Evolutionary conservation across 1,140 invertebrate genomes (phyloP).

Genomic region (Trissolcus basalis): DNA sequence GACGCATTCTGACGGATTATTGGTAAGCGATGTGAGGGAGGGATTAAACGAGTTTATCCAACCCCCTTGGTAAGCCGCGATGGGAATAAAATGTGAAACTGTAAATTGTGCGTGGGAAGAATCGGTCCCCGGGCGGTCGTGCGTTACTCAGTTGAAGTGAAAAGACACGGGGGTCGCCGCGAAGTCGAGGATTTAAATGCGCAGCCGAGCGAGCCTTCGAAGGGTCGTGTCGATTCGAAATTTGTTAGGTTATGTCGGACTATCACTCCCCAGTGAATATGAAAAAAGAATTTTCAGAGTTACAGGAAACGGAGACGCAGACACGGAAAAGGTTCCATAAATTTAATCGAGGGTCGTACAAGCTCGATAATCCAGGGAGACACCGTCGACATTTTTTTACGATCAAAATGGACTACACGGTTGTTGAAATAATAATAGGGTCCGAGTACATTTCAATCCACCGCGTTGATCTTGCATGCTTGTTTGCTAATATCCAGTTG

Average conservation of each 20-base stretch:
- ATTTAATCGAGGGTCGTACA: conserved; percentile 42
- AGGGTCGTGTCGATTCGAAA: conserved; percentile 61
- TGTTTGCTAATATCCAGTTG: too few species aligned
- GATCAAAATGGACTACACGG: conserved; percentile 1
- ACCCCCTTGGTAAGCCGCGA: conserved; percentile 66
- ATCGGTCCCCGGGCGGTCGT: conserved; percentile 74
- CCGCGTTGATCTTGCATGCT: too few species aligned
- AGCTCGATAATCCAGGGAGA: conserved; percentile 34
- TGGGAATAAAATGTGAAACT: conserved; percentile 77
- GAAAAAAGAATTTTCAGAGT: conserved; percentile 69
- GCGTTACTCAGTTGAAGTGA: conserved; percentile 45
- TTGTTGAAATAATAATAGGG: neutral
- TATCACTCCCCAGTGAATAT: conserved; percentile 75
- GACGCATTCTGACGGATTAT: conserved; percentile 56
- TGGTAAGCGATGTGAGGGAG: conserved; percentile 55
- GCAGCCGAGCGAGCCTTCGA: conserved; percentile 62
- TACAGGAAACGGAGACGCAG: conserved; percentile 49
- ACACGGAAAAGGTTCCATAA: conserved; percentile 35
- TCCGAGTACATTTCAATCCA: neutral
- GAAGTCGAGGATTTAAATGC: conserved; percentile 74
- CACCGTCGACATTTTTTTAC: conserved; percentile 14
- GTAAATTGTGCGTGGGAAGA: conserved; percentile 77
- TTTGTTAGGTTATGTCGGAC: conserved; percentile 73
- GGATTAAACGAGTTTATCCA: conserved; percentile 61
- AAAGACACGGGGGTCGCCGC: conserved; percentile 56